Evolutionary conservation across 1,140 invertebrate species (phyloP).

Genomic region (Platorchestia sp.): DNA sequence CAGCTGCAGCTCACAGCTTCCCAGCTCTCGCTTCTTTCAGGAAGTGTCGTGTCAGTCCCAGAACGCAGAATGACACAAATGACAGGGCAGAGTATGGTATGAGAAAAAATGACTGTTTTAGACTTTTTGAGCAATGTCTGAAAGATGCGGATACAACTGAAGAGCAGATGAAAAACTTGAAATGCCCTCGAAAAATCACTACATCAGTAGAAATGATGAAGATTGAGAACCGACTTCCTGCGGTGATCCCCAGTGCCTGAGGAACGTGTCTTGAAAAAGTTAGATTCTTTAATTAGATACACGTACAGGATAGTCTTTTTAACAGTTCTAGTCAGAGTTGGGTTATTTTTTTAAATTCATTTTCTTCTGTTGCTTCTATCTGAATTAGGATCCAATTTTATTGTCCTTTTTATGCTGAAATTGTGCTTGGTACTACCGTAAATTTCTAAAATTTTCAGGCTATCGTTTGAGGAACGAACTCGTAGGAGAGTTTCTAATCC

Average conservation of each 20-base stretch:
- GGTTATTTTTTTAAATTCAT: background rate
- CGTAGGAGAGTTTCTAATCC: too few relatives aligned
- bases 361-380: too few relatives aligned
- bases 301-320: background rate
- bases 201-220: background rate
- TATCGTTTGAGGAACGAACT: too few relatives aligned
- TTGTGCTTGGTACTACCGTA: too few relatives aligned
- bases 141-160: background rate
- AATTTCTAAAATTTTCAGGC: too few relatives aligned
- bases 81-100: background rate
- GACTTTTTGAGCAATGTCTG: background rate
- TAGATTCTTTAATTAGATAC: background rate
- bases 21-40: too few relatives aligned
- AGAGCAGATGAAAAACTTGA: background rate
- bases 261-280: background rate
- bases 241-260: background rate
- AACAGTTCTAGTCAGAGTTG: background rate
- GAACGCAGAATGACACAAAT: background rate
- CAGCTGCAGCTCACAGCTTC: background rate
- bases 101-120: background rate
- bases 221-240: background rate
- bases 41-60: background rate
- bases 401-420: too few relatives aligned
- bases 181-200: background rate
- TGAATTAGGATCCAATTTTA: too few relatives aligned